Percentiles rank a stretch among this genome's conserved stretches.
These are phyloP conservation scores for Tricholaema leucomelas DNA, from an alignment of 2,113 vertebrate genomes.

Conservation along the genomic window DNA sequence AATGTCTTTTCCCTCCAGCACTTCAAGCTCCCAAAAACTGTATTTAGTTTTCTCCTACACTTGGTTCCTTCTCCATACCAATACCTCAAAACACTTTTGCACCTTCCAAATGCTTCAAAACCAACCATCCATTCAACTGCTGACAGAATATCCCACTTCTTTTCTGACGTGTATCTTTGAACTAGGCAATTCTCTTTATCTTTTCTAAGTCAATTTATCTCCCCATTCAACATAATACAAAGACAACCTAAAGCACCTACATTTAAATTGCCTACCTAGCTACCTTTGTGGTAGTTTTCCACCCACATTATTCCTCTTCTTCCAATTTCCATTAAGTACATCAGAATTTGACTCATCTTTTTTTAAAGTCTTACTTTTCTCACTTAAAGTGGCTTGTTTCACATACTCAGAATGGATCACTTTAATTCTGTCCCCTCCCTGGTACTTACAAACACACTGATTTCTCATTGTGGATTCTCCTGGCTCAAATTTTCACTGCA, in stretches of 20 bases:
- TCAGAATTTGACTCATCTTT: neutral
- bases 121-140: neutral
- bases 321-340: neutral
- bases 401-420: neutral
- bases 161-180: neutral
- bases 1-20: neutral
- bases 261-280: neutral
- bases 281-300: neutral
- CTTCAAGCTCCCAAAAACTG: neutral
- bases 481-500: neutral
- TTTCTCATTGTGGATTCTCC: neutral
- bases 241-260: neutral
- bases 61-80: neutral
- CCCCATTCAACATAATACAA: neutral
- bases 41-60: neutral
- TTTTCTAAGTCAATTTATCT: neutral
- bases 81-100: neutral
- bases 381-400: neutral
- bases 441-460: neutral
- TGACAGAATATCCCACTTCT: neutral
- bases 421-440: neutral
- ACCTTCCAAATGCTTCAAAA: neutral
- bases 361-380: neutral
- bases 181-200: neutral
- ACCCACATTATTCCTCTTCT: neutral